Base-by-base conservation (phyloP, 2,797 vertebrate genomes). In the Malurus leucopterus region DNA sequence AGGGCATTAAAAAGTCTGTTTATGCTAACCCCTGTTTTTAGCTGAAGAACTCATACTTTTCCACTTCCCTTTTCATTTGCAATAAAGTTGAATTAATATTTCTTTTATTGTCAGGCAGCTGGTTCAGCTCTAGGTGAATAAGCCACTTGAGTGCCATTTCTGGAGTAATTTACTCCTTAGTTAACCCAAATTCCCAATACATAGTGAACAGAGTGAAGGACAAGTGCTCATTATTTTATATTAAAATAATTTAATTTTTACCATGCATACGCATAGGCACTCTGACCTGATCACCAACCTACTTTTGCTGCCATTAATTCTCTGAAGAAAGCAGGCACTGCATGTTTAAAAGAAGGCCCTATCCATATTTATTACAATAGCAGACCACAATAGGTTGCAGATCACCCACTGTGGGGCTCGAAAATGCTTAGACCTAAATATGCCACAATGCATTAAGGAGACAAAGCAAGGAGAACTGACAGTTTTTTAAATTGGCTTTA, bases 81-180 rank as follows among this genome's bases (percentile, higher is more conserved):
- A 81, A 76, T 86, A 84, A 90, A 88, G 57, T 36, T 79, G 83
- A 93, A 90, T 86, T 84, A 86, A 88, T 88, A 88, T 91, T 86
- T 92, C 50, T 89, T 70, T 71, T 90, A 89, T 80, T 84, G 51
- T 86, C 54, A 80, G 77, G 72, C 24, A 91, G 50, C 72, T 78
- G 81, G 80, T 68, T 57, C 53, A 78, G 17, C 54, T 91, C 34
- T 64, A 81, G 2, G 7, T 91, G 68, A 93, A 86, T 61, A 88
- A 93, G 71, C 59, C 84, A 88, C 88, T 23, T 17, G 80, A 93
- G 85, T 89, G 64, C 54, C 81, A 79, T 82, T 93, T 41, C 62
- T 90, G 32, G 29, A 87, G 55, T 32, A 9, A 82, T 77, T 87
- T 70, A 86, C 61, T 58, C 32, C 36, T 59, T 41, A 77, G 64